phyloP scores from a whole-genome alignment of 2,113 vertebrate species.

The Columbina picui region DNA sequence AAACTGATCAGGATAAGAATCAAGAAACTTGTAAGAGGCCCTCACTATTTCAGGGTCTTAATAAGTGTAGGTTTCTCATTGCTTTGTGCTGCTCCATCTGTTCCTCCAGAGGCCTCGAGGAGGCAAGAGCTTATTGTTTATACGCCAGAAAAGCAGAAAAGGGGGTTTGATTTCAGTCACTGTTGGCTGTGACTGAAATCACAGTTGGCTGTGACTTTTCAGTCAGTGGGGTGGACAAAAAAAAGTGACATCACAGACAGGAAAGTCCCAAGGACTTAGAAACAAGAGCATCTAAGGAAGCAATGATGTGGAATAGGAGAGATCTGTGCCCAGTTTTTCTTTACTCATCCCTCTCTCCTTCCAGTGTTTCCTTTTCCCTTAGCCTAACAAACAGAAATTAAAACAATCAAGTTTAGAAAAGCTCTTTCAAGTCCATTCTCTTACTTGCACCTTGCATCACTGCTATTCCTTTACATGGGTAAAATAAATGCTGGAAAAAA shows the following conservation, averaged over 20 bases:
- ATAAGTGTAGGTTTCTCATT: neutral
- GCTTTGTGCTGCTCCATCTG: neutral
- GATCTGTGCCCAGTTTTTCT: neutral
- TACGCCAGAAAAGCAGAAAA: neutral
- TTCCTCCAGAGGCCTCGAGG: neutral
- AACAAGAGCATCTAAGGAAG: neutral
- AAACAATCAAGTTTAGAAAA: neutral
- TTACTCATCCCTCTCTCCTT: neutral
- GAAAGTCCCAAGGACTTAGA: neutral
- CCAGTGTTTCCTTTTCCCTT: neutral
- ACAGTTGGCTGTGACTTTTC: too few relatives aligned
- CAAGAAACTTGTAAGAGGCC: neutral
- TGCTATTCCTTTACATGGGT: neutral
- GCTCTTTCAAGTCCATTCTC: neutral
- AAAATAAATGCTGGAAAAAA: neutral
- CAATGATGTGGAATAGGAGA: neutral
- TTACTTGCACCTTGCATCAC: neutral
- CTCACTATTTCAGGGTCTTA: neutral
- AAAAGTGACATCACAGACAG: neutral
- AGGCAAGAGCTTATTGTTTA: neutral
- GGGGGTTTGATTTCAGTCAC: neutral
- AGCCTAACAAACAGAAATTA: neutral
- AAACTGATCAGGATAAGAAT: neutral
- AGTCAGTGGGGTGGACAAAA: neutral
- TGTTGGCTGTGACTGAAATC: too few relatives aligned